Evolutionary conservation across 2,888 invertebrate species (phyloP), one percentile per base, ranked within the genome.

Genomic region (Parelbella ahira): DNA sequence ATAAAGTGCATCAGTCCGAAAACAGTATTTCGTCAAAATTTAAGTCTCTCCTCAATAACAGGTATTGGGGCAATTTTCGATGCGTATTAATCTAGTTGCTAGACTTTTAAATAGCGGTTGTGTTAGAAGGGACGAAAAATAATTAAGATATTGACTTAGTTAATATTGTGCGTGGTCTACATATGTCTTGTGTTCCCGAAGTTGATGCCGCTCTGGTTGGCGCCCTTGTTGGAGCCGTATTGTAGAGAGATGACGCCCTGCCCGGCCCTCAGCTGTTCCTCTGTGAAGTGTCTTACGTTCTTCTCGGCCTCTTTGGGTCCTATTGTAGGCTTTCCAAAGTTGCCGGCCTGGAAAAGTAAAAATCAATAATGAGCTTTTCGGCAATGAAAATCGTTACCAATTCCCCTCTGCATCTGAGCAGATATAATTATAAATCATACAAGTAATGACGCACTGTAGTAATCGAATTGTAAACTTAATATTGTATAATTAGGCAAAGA

Each of bases 141-240:
- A n/a, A 41, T 41, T 27, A 33, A 41, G 25, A 13, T 41, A 38
- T 38, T 38, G 37, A 37, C 38, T 38, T 28, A 32, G 18, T 13
- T 19, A 25, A 11, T 7, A 7, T 39, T 39, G 38, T 32, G 30
- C 21, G 20, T 11, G n/a, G n/a, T 61, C 73, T 94, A 97, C 97
- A 97, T 97, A 88, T 98, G 98, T 81, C 98, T 91, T 63, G 97
- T 97, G 88, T 97, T 97, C 58, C 98, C 98, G 65, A 98, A 97
- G 81, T 95, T 98, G 75, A 98, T 96, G 44, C 98, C 99, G 53
- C 96, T 95, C 80, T 98, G 98, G 70, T 90, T 97, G 60, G 98
- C 98, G 13, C 98, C 98, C 84, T 98, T 98, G 90, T 99, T 99
- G 65, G 96, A 96, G 45, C 99, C 99, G 80, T 97, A 97, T 76